Evolutionary conservation across 2,888 invertebrate genomes (phyloP).

Genomic region (Invenusta paracnida): DNA sequence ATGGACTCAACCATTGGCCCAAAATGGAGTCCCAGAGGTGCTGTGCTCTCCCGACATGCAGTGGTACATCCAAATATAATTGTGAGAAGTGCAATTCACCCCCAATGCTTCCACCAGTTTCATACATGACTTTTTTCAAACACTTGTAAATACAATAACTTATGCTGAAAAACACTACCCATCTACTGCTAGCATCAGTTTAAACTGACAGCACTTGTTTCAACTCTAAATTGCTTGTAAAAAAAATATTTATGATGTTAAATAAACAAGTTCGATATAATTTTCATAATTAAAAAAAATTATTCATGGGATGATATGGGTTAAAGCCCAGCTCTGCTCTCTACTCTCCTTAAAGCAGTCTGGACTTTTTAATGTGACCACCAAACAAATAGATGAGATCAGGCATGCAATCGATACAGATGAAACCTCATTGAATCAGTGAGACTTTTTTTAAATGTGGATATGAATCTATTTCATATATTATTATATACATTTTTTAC

Average conservation of each 20-base stretch:
- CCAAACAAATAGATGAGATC: no score
- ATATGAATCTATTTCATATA: no score
- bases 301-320: neutral
- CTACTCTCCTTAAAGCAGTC: no score
- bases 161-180: neutral
- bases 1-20: constrained; percentile 33
- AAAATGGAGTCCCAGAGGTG: constrained; percentile 33
- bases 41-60: constrained; percentile 1
- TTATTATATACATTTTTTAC: no score
- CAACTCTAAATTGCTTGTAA: neutral
- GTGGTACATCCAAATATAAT: neutral
- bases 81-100: constrained; percentile 33
- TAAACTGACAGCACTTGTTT: neutral
- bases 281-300: neutral
- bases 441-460: no score
- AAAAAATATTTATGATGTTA: neutral
- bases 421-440: no score
- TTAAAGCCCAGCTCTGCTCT: no score
- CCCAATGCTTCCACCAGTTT: constrained; percentile 18
- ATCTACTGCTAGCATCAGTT: neutral
- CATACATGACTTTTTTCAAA: constrained; percentile 7
- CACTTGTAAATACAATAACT: neutral
- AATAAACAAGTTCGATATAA: neutral
- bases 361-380: no score
- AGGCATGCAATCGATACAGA: no score